Evolutionary conservation across 2,113 vertebrate species (phyloP).

Genomic region (Platichthys flesus): DNA sequence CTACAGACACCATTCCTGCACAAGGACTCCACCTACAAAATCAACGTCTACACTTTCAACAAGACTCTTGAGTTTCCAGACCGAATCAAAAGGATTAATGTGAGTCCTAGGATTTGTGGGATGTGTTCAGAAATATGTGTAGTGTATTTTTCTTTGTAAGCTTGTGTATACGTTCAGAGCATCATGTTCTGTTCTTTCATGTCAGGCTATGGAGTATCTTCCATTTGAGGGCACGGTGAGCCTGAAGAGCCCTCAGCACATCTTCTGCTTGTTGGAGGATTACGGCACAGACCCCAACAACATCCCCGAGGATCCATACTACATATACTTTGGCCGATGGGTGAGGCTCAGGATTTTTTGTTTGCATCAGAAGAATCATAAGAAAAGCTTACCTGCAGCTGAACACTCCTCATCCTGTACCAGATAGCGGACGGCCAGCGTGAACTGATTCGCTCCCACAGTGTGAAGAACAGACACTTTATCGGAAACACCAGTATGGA

Average conservation of each 20-base stretch:
- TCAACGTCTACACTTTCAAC: slow-evolving; percentile 95
- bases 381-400: neutral
- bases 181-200: neutral
- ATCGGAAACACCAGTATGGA: slow-evolving; percentile 99
- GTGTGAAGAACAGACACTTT: slow-evolving; percentile 98
- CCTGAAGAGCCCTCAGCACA: slow-evolving; percentile 90
- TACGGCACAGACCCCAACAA: slow-evolving; percentile 93
- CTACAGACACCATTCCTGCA: slow-evolving; percentile 89
- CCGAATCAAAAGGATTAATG: slow-evolving; percentile 93
- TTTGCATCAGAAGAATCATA: neutral
- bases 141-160: neutral
- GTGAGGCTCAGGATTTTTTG: slow-evolving; percentile 78
- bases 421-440: slow-evolving; percentile 97
- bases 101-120: slow-evolving; percentile 74
- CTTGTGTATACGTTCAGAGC: neutral
- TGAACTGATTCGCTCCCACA: slow-evolving; percentile 87
- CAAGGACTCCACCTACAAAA: slow-evolving; percentile 90
- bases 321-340: slow-evolving; percentile 97
- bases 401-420: neutral
- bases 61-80: slow-evolving; percentile 91
- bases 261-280: slow-evolving; percentile 94
- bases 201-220: slow-evolving; percentile 92
- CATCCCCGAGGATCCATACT: slow-evolving; percentile 88
- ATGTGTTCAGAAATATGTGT: neutral
- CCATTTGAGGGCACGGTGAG: slow-evolving; percentile 93